A percentile compares a stretch with the other conserved stretches of the same genome.
Conservation (phyloP, 2,888 invertebrate genomes). For the Plebejus anna region DNA sequence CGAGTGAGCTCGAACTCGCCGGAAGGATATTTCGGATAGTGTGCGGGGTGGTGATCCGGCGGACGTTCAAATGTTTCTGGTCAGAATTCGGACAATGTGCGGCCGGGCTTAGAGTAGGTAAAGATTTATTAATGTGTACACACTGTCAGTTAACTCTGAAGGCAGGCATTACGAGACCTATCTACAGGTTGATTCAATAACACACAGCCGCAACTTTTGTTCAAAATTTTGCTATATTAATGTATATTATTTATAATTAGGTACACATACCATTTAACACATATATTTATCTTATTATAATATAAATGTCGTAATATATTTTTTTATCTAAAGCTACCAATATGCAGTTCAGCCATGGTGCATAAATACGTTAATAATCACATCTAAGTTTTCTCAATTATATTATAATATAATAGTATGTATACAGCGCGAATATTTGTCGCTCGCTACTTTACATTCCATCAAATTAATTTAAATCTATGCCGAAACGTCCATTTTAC, state of each 20-base stretch:
- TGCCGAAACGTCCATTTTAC: neutral
- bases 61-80: too few relatives aligned
- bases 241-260: slow-evolving; percentile 46
- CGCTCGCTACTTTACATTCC: neutral
- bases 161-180: slow-evolving; percentile 35
- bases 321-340: slow-evolving; percentile 51
- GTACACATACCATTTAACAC: slow-evolving; percentile 42
- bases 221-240: slow-evolving; percentile 43
- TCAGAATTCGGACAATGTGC: too few relatives aligned
- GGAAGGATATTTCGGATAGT: too few relatives aligned
- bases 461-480: neutral
- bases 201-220: slow-evolving; percentile 60
- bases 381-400: slow-evolving; percentile 47
- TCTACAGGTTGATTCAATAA: slow-evolving; percentile 57
- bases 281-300: slow-evolving; percentile 42
- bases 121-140: slow-evolving; percentile 36
- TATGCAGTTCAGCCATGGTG: slow-evolving; percentile 55
- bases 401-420: too few relatives aligned
- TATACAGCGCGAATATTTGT: slow-evolving; percentile 28
- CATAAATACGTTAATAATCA: slow-evolving; percentile 45
- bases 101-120: neutral
- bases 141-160: slow-evolving; percentile 31
- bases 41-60: too few relatives aligned
- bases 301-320: slow-evolving; percentile 42
- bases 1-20: too few relatives aligned